phyloP scores from a whole-genome alignment of 2,888 invertebrate species.

The Macrosoma leucophasiata region DNA sequence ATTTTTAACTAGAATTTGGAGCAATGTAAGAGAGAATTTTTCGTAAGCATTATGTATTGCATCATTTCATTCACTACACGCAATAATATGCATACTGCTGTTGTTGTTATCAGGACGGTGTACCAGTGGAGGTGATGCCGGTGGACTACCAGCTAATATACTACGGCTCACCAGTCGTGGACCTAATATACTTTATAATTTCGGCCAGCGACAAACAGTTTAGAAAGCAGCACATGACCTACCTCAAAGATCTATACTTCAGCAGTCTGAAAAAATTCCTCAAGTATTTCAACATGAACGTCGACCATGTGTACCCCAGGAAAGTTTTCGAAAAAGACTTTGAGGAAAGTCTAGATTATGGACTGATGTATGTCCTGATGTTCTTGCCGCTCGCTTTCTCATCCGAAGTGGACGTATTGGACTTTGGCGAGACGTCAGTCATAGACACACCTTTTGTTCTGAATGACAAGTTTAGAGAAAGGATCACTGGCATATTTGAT shows the following conservation, averaged over 20 bases:
- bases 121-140: slow-evolving; percentile 30
- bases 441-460: slow-evolving; percentile 25
- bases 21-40: too few relatives aligned
- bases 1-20: too few relatives aligned
- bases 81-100: too few relatives aligned
- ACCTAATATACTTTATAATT: slow-evolving; percentile 31
- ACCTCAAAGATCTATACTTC: slow-evolving; percentile 35
- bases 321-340: slow-evolving; percentile 35
- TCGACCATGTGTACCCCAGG: slow-evolving; percentile 30
- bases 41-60: too few relatives aligned
- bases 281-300: slow-evolving; percentile 32
- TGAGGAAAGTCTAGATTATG: slow-evolving; percentile 33
- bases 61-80: too few relatives aligned
- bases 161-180: slow-evolving; percentile 28
- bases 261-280: slow-evolving; percentile 30
- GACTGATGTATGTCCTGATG: slow-evolving; percentile 32
- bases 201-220: slow-evolving; percentile 27
- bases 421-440: slow-evolving; percentile 26
- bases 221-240: slow-evolving; percentile 28
- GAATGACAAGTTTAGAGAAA: slow-evolving; percentile 28
- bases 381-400: slow-evolving; percentile 32
- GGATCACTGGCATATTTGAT: slow-evolving; percentile 32
- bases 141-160: slow-evolving; percentile 31
- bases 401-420: slow-evolving; percentile 30
- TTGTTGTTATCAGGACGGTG: slow-evolving; percentile 32